phyloP scores from a whole-genome alignment of 2,797 vertebrate species.

The Staurois parvus region DNA sequence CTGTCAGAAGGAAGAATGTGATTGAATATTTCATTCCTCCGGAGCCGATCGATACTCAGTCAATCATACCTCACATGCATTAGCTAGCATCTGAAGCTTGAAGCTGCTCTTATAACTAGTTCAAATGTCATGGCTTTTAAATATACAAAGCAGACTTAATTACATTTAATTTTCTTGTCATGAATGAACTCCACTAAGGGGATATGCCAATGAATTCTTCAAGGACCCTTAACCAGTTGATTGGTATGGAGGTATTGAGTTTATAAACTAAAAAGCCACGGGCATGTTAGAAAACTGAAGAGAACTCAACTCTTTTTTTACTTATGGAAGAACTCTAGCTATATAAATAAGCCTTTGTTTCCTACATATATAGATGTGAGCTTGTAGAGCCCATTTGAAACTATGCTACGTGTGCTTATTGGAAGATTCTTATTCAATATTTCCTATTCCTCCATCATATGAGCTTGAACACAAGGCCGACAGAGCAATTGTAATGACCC shows the following conservation, averaged over 20 bases:
- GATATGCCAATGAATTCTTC: conserved; percentile 10
- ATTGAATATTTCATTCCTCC: conserved; percentile 34
- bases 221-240: conserved; percentile 10
- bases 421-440: no score
- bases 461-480: no score
- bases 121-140: not conserved
- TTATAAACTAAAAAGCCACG: not conserved
- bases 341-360: no score
- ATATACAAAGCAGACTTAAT: conserved; percentile 16
- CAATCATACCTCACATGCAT: conserved; percentile 27
- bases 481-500: no score
- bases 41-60: conserved; percentile 22
- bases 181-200: not conserved
- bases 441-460: no score
- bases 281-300: not conserved
- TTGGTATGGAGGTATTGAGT: not conserved
- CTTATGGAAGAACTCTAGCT: no score
- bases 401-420: no score
- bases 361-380: no score
- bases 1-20: conserved; percentile 26
- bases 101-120: not conserved
- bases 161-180: conserved; percentile 11
- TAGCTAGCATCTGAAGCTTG: not conserved
- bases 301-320: no score
- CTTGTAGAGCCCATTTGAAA: no score